Percentiles rank a stretch among this genome's conserved stretches.
Evolutionary conservation across 92 coral and sea anemone species (phyloP).

Genomic region (Palythoa heliodiscus): DNA sequence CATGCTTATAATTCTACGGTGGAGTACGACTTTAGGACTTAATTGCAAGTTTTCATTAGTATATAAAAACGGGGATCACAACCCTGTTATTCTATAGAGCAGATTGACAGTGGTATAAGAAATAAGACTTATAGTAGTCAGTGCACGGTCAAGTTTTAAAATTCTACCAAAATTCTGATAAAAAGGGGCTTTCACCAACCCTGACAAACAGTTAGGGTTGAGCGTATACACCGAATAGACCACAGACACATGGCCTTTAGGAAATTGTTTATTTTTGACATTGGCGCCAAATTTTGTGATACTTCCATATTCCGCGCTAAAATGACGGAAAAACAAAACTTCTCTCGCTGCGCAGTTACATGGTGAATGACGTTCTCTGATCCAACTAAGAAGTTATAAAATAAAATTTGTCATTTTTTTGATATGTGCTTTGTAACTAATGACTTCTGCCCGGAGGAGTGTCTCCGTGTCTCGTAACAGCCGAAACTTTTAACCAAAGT

Average conservation of each 20-base stretch:
- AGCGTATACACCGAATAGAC: background rate
- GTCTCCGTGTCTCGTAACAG: background rate
- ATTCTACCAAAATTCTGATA: background rate
- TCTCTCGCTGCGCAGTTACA: background rate
- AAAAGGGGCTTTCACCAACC: background rate
- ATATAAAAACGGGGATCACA: too few species aligned
- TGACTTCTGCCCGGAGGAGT: background rate
- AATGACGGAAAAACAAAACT: background rate
- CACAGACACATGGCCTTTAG: background rate
- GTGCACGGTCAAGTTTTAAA: too few species aligned
- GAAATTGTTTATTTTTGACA: background rate
- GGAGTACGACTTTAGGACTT: too few species aligned
- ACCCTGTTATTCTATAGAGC: too few species aligned
- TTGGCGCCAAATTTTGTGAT: constrained; percentile 22
- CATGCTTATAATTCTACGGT: too few species aligned
- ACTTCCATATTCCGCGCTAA: constrained; percentile 23
- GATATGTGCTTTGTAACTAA: background rate
- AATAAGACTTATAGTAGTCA: too few species aligned
- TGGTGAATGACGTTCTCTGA: background rate
- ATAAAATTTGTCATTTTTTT: background rate
- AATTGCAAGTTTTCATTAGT: too few species aligned
- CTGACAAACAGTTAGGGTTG: background rate
- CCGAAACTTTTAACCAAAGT: background rate
- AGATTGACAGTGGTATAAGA: too few species aligned
- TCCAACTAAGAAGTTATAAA: background rate